Conservation (phyloP, 1,140 invertebrate species). For the Panulirus ornatus region DNA sequence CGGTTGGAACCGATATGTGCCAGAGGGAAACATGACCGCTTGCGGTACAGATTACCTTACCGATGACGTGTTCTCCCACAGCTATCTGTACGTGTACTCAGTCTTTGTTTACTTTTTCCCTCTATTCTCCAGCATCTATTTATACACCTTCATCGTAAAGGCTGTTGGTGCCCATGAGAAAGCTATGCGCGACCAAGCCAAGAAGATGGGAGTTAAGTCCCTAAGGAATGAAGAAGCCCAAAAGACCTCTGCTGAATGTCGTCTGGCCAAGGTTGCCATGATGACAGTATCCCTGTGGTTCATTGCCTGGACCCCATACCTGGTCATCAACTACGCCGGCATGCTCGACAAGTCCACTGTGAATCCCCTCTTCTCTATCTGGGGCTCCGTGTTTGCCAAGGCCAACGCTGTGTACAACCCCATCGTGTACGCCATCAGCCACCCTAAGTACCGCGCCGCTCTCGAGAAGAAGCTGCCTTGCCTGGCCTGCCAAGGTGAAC, state of each 20-base stretch:
- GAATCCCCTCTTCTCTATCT: not conserved
- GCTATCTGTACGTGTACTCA: not conserved
- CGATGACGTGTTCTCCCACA: not conserved
- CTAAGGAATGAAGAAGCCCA: constrained; percentile 24
- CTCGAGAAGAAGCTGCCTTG: constrained; percentile 15
- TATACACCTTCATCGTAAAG: not conserved
- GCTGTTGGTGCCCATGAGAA: constrained; percentile 26
- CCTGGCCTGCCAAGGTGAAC: not conserved
- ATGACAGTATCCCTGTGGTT: constrained; percentile 23
- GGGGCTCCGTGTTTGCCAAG: constrained; percentile 24
- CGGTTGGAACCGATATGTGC: constrained; percentile 9
- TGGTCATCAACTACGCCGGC: not conserved
- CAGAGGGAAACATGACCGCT: not conserved
- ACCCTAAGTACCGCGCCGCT: constrained; percentile 10
- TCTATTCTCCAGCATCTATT: not conserved
- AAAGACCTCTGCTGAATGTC: constrained; percentile 15
- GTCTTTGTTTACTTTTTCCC: not conserved
- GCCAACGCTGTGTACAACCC: constrained; percentile 35
- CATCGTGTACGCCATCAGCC: constrained; percentile 26
- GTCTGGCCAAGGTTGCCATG: constrained; percentile 19
- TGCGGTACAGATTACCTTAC: not conserved
- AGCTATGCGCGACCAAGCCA: constrained; percentile 20
- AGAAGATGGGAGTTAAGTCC: constrained; percentile 23
- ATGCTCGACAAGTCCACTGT: not conserved
- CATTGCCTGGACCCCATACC: constrained; percentile 20